Evolutionary conservation across 2,797 vertebrate genomes (phyloP).

Genomic region (Phataginus tetradactyla): DNA sequence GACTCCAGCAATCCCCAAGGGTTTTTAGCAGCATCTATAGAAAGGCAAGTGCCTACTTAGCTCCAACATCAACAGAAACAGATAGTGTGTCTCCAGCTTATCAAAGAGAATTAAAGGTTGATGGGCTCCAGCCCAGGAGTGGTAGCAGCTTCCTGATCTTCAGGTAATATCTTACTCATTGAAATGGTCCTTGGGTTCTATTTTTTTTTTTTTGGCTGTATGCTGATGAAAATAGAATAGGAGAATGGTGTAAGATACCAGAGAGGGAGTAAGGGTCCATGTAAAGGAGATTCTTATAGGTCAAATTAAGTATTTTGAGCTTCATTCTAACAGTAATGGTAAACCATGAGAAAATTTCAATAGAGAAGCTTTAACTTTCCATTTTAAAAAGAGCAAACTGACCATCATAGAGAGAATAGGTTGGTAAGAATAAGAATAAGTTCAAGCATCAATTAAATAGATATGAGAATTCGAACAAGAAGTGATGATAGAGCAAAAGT

Average conservation of each 20-base stretch:
- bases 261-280: background rate
- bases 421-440: constrained; percentile 6
- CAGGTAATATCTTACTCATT: background rate
- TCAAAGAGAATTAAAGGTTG: background rate
- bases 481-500: background rate
- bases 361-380: background rate
- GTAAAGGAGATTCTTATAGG: background rate
- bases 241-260: background rate
- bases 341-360: constrained; percentile 22
- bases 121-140: background rate
- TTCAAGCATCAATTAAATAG: background rate
- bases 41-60: background rate
- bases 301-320: background rate
- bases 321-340: background rate
- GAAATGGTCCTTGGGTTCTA: background rate
- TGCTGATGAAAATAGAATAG: background rate
- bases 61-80: background rate
- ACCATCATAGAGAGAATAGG: background rate
- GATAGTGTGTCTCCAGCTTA: background rate
- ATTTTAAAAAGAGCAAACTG: background rate
- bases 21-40: background rate
- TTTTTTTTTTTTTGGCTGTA: background rate
- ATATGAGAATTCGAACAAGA: constrained; percentile 1
- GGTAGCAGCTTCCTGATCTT: background rate
- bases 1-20: background rate